Conservation (phyloP, 2,888 invertebrate genomes). For the Diadegma fenestrale region DNA sequence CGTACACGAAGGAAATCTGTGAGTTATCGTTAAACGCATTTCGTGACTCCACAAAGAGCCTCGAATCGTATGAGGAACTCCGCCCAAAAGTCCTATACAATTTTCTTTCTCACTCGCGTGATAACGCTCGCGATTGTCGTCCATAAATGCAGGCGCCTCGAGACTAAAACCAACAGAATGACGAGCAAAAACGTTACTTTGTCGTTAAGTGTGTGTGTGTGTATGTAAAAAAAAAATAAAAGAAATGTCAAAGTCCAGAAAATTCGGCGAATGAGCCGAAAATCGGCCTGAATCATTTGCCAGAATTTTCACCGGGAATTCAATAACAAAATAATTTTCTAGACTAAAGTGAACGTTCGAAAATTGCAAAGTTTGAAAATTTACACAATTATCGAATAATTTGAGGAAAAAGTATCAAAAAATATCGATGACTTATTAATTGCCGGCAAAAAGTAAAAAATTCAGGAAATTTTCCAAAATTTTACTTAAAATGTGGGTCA, state of each 20-base stretch:
- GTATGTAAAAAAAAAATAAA: neutral
- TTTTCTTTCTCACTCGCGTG: constrained; percentile 80
- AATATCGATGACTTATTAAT: neutral
- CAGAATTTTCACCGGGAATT: neutral
- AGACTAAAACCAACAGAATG: constrained; percentile 70
- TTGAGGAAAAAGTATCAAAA: neutral
- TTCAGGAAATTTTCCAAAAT: neutral
- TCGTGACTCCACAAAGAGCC: constrained; percentile 95
- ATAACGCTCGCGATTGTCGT: constrained; percentile 85
- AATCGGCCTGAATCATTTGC: neutral
- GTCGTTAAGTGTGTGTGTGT: neutral
- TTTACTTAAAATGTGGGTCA: neutral
- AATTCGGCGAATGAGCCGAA: neutral
- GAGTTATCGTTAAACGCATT: constrained; percentile 93
- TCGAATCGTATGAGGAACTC: constrained; percentile 96
- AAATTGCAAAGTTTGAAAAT: neutral
- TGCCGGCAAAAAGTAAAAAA: neutral
- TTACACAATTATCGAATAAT: neutral
- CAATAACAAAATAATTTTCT: neutral
- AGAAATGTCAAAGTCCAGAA: neutral
- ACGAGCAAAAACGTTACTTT: neutral
- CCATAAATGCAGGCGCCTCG: constrained; percentile 80
- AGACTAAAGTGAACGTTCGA: neutral
- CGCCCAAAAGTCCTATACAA: constrained; percentile 90
- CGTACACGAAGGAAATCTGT: constrained; percentile 95